A percentile compares a stretch with the other conserved stretches of the same genome.
phyloP scores from a whole-genome alignment of 2,797 vertebrate species.

The Cynopterus sphinx region DNA sequence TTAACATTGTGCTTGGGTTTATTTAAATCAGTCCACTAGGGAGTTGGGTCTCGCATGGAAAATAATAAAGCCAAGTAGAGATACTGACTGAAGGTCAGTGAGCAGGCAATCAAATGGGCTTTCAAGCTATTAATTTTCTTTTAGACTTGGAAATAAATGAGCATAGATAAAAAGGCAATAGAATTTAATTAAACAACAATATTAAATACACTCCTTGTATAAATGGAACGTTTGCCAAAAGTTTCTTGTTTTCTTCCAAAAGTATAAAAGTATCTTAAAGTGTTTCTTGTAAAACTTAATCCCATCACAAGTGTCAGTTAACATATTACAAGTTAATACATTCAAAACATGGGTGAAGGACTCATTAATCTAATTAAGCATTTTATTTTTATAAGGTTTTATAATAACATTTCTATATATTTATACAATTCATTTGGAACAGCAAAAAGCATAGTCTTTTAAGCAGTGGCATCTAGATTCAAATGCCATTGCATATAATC shows the following conservation, averaged over 20 bases:
- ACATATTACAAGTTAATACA: neutral
- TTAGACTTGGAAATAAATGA: constrained; percentile 38
- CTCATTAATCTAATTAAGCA: neutral
- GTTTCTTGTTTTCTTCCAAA: neutral
- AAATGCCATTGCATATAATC: neutral
- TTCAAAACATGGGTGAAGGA: neutral
- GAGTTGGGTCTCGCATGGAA: neutral
- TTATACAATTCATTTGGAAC: neutral
- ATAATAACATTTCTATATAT: neutral
- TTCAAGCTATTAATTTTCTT: constrained; percentile 11
- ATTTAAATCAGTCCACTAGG: constrained; percentile 22
- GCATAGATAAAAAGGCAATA: neutral
- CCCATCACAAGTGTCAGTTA: neutral
- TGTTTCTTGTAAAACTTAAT: neutral
- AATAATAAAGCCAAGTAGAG: constrained; percentile 31
- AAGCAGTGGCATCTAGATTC: neutral
- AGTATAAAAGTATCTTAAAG: neutral
- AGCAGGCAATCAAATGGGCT: neutral
- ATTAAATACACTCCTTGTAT: neutral
- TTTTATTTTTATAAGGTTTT: neutral
- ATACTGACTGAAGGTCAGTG: neutral
- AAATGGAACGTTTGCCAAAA: neutral
- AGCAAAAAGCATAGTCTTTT: neutral
- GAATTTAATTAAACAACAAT: neutral
- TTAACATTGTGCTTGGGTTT: neutral